Evolutionary conservation across 1,140 invertebrate species (phyloP).

Genomic region (Drosophila serrata): DNA sequence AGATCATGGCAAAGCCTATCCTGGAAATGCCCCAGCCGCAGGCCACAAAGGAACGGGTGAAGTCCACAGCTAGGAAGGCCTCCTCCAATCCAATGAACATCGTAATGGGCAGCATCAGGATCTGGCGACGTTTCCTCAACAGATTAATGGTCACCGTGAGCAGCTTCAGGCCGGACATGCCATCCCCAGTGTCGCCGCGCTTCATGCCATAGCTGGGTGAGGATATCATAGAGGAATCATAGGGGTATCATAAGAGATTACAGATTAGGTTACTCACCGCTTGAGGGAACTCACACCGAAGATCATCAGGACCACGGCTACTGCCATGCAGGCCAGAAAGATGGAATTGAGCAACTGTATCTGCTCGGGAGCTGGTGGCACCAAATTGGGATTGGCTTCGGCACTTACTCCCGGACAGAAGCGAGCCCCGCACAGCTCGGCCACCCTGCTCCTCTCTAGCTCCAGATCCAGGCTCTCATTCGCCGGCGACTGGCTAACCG

Average conservation of each 20-base stretch:
- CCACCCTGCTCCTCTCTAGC: slow-evolving; percentile 62
- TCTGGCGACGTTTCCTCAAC: slow-evolving; percentile 91
- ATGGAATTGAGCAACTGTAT: slow-evolving; percentile 93
- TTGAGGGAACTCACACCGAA: slow-evolving; percentile 93
- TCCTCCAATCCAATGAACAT: slow-evolving; percentile 97
- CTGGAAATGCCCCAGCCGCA: slow-evolving; percentile 95
- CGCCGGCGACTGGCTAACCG: slow-evolving; percentile 7
- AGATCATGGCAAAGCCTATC: slow-evolving; percentile 97
- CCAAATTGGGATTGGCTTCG: slow-evolving; percentile 88
- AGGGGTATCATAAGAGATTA: background rate
- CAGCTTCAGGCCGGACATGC: slow-evolving; percentile 88
- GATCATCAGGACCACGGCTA: slow-evolving; percentile 91
- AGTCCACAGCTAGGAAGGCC: slow-evolving; percentile 96
- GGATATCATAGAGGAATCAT: background rate
- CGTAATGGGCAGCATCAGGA: slow-evolving; percentile 95
- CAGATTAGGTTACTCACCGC: slow-evolving; percentile 87
- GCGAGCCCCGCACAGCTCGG: slow-evolving; percentile 90
- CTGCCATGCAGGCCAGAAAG: slow-evolving; percentile 92
- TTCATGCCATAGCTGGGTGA: slow-evolving; percentile 79
- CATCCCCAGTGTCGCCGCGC: slow-evolving; percentile 70
- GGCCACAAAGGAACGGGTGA: slow-evolving; percentile 94
- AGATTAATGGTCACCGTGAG: slow-evolving; percentile 93
- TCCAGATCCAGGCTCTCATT: slow-evolving; percentile 45
- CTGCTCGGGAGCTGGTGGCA: slow-evolving; percentile 89
- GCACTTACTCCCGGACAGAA: slow-evolving; percentile 88